Evolutionary conservation across 1,140 invertebrate species (phyloP).

Genomic region (Pygmarrhopalites habei): DNA sequence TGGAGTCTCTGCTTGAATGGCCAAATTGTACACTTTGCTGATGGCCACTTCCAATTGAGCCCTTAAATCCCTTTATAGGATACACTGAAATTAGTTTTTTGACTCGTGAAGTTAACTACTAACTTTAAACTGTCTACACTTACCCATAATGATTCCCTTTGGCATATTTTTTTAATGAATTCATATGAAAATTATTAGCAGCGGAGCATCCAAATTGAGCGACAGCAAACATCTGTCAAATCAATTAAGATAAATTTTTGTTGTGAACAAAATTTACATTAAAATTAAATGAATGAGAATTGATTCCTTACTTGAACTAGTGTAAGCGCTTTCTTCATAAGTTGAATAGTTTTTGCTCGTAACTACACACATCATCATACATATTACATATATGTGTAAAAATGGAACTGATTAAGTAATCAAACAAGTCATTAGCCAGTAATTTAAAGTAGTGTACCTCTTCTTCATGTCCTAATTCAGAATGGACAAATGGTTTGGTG

Average conservation of each 20-base stretch:
- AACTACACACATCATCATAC: constrained; percentile 35
- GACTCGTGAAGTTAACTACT: too few relatives aligned
- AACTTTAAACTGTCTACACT: too few relatives aligned
- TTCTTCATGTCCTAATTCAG: constrained; percentile 32
- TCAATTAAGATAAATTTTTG: too few relatives aligned
- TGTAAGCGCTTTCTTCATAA: constrained; percentile 81
- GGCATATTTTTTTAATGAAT: constrained; percentile 73
- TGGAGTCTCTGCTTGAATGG: constrained; percentile 46
- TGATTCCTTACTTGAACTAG: too few relatives aligned
- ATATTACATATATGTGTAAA: neutral
- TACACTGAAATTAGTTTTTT: too few relatives aligned
- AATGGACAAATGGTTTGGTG: constrained; percentile 23
- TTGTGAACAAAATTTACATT: too few relatives aligned
- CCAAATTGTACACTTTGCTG: constrained; percentile 62
- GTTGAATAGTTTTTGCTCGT: constrained; percentile 54
- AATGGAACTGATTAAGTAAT: neutral
- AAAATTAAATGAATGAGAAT: constrained; percentile 77
- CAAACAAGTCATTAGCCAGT: too few relatives aligned
- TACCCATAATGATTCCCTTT: constrained; percentile 86
- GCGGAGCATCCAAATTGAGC: constrained; percentile 81
- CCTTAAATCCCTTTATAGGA: constrained; percentile 68
- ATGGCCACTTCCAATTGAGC: constrained; percentile 88
- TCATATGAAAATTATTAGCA: constrained; percentile 67
- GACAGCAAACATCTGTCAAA: constrained; percentile 86
- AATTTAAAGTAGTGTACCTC: constrained; percentile 34